These are phyloP conservation scores for Microctenopoma lineatum DNA, from an alignment of 2,797 vertebrate genomes.

Conservation along the genomic window DNA sequence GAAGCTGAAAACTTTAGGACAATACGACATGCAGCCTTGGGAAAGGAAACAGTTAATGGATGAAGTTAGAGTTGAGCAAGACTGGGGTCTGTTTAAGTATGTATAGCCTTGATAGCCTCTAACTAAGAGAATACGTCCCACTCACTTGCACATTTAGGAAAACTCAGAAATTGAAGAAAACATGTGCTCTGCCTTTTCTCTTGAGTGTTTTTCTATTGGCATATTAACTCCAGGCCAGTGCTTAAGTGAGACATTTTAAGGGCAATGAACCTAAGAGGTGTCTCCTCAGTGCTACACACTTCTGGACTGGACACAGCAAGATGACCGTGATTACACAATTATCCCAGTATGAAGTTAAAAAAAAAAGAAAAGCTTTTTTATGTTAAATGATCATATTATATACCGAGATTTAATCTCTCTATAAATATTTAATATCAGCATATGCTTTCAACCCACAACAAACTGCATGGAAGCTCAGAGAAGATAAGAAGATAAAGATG, in stretches of 20 bases:
- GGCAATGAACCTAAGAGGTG: slow-evolving; percentile 15
- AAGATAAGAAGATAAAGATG: neutral
- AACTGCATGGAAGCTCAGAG: slow-evolving; percentile 1
- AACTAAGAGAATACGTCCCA: neutral
- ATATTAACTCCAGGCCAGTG: neutral
- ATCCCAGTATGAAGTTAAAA: neutral
- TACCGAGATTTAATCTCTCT: neutral
- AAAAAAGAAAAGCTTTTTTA: neutral
- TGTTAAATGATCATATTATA: neutral
- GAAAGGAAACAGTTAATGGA: no score
- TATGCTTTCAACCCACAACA: slow-evolving; percentile 1
- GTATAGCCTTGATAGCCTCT: neutral
- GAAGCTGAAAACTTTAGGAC: no score
- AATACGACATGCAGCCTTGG: no score
- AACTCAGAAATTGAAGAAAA: neutral
- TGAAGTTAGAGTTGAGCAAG: no score
- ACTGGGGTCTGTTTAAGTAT: no score
- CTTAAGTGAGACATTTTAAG: slow-evolving; percentile 6
- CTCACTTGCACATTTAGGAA: neutral
- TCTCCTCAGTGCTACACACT: neutral
- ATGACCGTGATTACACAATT: neutral
- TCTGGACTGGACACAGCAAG: neutral
- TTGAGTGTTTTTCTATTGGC: slow-evolving; percentile 8
- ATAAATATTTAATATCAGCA: slow-evolving; percentile 1
- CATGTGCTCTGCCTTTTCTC: neutral